Base-by-base conservation (phyloP, 2,113 vertebrate genomes). In the Plecotus auritus region DNA sequence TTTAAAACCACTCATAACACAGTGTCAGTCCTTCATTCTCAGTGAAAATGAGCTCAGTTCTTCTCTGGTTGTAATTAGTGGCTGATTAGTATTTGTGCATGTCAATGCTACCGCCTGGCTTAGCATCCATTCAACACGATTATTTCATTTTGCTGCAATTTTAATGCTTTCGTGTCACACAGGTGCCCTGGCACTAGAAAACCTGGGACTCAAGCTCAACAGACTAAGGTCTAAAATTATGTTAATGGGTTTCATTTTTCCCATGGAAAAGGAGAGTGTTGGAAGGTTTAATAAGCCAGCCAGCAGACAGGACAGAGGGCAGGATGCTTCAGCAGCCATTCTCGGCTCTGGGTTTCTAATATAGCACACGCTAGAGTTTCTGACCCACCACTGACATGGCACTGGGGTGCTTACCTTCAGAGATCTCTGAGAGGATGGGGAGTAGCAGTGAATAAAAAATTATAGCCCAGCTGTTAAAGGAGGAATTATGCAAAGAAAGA, bases 21-120 rank as follows among this genome's bases (percentile, higher is more conserved):
- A 37, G 56, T 90, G 96, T 87, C 0, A 0, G 70, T 66, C 92
- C 90, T 97, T 92, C 92, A 96, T 93, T 98, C 97, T 93, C 80
- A 88, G 87, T 26, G 51, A 97, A 92, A 97, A 97, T 67, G 94
- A 93, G 95, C 90, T 93, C 88, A 94, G 93, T 94, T 96, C 93
- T 97, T 93, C 97, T 95, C 95, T 96, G 95, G 94, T 93, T 98
- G 93, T 94, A 98, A 98, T 98, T 98, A 97, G 97, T 91, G 96
- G 97, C 95, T 97, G 97, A 98, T 98, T 98, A 98, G 93, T 97
- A 97, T 97, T 91, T 88, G 56, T 98, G 96, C 64, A 95, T 97
- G 76, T 95, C 56, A 97, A 97, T 70, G 37, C 89, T 61, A 73
- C 95, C 30, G 81, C 96, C 95, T 95, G 97, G 96, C 94, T 97